Evolutionary conservation across 2,888 invertebrate species (phyloP), one percentile per base, ranked within the genome.

Genomic region (Atherix ibis): DNA sequence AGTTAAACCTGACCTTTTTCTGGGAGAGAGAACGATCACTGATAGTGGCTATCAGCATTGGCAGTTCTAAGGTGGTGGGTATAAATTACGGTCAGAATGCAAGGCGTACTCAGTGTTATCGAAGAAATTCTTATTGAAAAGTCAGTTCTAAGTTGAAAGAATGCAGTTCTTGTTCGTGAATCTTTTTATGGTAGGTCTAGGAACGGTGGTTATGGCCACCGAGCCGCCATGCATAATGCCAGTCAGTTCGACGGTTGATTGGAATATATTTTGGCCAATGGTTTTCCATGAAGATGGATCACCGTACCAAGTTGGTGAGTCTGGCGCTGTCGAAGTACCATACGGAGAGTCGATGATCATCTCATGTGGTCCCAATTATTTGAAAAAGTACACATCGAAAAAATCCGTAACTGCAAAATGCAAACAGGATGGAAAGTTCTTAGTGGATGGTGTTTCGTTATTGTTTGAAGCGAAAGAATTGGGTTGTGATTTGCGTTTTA

Each of bases 401-500:
- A 26, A 24, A 15, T 18, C 30, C 25, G 25, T 36, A 10, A 25
- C 12, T 16, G 32, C 16, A 5, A 33, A 33, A 14, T 33, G 33
- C 19, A 25, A 31, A 12, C 13, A 26, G 17, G 27, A 18, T 30
- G 32, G 33, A 3, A 26, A 36, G 30, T 35, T 30, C 27, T 27
- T 16, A 28, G 15, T 34, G 19, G 33, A 34, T 28, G 32, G 27
- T 10, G 27, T n/a, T 3, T 15, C n/a, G 27, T 25, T 39, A 13
- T 34, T 19, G 31, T 39, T 34, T 24, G 36, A 31, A 22, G 31
- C 43, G 3, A 43, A 40, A 16, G 44, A 47, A 4, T 38, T 46
- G 1, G 42, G 43, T 2, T 52, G 53, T 36, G 51, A 53, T 38
- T 37, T 49, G 18, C 46, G 53, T 15, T 40, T 45, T 4, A 45